A percentile compares a stretch with the other conserved stretches of the same genome.
Conservation (phyloP, 2,113 vertebrate genomes). For the Motacilla alba region DNA sequence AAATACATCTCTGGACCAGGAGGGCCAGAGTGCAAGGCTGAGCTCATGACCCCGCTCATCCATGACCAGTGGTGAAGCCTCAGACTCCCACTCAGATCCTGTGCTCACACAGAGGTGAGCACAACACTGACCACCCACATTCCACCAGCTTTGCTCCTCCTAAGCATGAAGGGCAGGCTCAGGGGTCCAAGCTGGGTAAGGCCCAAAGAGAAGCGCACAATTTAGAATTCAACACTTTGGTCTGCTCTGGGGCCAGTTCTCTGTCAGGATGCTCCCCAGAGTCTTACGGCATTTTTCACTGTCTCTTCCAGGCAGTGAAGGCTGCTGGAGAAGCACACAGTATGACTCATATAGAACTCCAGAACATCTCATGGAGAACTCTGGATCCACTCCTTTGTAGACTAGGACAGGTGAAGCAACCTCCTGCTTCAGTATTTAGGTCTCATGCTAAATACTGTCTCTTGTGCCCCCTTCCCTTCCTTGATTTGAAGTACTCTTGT, state of each 20-base stretch:
- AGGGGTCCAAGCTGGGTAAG: neutral
- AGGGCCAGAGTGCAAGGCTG: neutral
- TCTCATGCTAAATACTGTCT: neutral
- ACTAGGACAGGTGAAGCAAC: neutral
- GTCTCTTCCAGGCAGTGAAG: neutral
- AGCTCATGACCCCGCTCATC: neutral
- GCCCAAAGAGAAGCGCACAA: neutral
- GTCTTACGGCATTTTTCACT: neutral
- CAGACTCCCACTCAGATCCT: neutral
- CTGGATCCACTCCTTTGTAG: neutral
- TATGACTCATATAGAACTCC: fast-evolving
- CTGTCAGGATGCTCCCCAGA: neutral
- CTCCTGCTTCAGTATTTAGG: neutral
- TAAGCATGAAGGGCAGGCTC: neutral
- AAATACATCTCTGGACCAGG: neutral
- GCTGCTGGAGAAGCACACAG: neutral
- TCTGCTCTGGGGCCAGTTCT: neutral
- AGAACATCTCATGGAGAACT: neutral
- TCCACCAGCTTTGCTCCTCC: neutral
- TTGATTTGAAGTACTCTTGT: neutral
- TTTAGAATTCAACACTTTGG: neutral
- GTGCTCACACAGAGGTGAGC: neutral
- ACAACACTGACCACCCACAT: neutral
- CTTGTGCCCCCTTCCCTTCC: neutral
- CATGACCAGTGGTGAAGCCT: neutral